A percentile compares a stretch with the other conserved stretches of the same genome.
These are phyloP conservation scores for Choristoneura rosaceana DNA, from an alignment of 2,888 invertebrate species.

Conservation along the genomic window DNA sequence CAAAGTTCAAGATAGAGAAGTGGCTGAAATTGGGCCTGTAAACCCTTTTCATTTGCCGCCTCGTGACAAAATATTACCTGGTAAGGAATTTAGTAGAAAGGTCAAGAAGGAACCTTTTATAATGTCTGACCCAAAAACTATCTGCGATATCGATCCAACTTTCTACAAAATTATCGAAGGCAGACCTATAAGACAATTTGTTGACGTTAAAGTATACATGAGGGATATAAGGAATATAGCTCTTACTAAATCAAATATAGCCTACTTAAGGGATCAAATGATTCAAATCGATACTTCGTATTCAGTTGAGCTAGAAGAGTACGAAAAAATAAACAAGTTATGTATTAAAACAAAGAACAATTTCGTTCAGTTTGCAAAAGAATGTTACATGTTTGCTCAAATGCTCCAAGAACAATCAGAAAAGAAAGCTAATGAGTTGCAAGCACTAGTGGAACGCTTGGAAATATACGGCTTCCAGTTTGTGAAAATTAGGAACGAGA, in stretches of 20 bases:
- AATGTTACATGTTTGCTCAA: slow-evolving; percentile 50
- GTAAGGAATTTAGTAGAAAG: slow-evolving; percentile 38
- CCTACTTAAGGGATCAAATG: slow-evolving; percentile 54
- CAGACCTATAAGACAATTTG: slow-evolving; percentile 52
- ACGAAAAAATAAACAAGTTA: slow-evolving; percentile 43
- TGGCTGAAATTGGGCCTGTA: slow-evolving; percentile 18
- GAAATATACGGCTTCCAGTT: slow-evolving; percentile 49
- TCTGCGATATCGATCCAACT: slow-evolving; percentile 54
- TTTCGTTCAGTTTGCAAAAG: slow-evolving; percentile 50
- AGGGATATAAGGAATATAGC: slow-evolving; percentile 53
- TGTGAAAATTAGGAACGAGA: slow-evolving; percentile 51
- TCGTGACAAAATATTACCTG: background rate
- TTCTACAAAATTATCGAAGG: slow-evolving; percentile 58
- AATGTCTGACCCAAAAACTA: slow-evolving; percentile 51
- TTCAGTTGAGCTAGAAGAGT: slow-evolving; percentile 47
- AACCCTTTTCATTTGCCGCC: slow-evolving; percentile 50
- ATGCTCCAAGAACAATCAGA: slow-evolving; percentile 46
- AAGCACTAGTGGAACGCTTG: slow-evolving; percentile 46
- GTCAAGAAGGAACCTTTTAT: slow-evolving; percentile 48
- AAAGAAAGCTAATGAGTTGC: slow-evolving; percentile 43
- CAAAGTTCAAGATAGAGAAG: slow-evolving; percentile 12
- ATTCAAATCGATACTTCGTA: slow-evolving; percentile 48
- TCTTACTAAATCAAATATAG: slow-evolving; percentile 51
- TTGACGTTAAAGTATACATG: slow-evolving; percentile 55
- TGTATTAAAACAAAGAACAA: slow-evolving; percentile 44